Base-by-base conservation (phyloP, 2,113 vertebrate genomes). In the Osmerus eperlanus region DNA sequence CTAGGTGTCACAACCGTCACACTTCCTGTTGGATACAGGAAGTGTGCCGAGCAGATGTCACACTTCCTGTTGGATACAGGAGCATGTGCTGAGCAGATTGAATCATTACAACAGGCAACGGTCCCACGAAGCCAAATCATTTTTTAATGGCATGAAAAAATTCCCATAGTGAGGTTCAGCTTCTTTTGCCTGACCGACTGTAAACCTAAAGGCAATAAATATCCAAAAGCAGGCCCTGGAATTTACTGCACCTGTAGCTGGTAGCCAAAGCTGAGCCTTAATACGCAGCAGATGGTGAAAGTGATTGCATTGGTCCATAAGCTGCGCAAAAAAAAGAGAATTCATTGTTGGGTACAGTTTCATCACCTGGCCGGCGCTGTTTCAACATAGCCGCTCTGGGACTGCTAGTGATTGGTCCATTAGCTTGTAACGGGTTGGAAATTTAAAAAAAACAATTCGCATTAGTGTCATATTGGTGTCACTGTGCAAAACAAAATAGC, bases 211-310 rank as follows among this genome's bases (percentile, higher is more conserved):
- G 81, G 87, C 84, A 90, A 88, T 92, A 92, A 91, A 93, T 90
- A 89, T 84, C 78, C 81, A 14, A 78, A 78, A 85, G 85, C 79
- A 79, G 70, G 85, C 80, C 76, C 55, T 69, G 85, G 89, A 91
- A 92, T 92, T 90, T 91, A 91, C 86, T 85, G 89, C 91, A 92
- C 91, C 91, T 92, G 91, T 89, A 89, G 82, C 87, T 82, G 83
- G 84, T 81, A 71, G 80, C 73, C 15, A 15, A 36, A 15, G 53
- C 82, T 77, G 72, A 54, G 55, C 63, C 70, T 67, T 93, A 92
- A 92, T 86, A 84, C 86, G 82, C 76, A 86, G 56, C 92, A 93
- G 89, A 92, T 92, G 90, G 77, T 7, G 59, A 47, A 76, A 77
- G 53, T 76, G 76, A 84, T 86, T 82, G 73, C 72, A 60, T 14